Evolutionary conservation across 2,113 vertebrate species (phyloP).

Genomic region (Pavo muticus): DNA sequence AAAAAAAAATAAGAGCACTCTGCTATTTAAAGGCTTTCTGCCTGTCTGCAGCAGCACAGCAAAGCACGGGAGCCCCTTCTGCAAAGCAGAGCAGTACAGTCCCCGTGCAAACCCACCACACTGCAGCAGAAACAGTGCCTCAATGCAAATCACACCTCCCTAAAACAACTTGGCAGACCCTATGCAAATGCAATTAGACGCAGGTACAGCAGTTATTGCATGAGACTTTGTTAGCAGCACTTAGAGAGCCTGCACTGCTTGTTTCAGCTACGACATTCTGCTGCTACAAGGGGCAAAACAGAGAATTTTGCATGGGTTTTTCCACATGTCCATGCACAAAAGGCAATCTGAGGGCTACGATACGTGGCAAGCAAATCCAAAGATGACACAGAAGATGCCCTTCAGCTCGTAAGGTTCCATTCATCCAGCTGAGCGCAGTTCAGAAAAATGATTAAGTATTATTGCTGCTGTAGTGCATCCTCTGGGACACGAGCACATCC

Average conservation of each 20-base stretch:
- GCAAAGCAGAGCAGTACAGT: rapidly evolving
- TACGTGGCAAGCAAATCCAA: not conserved
- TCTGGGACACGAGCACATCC: not conserved
- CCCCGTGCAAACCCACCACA: rapidly evolving
- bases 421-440: not conserved
- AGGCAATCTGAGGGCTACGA: not conserved
- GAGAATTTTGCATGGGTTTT: not conserved
- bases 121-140: not conserved
- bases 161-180: not conserved
- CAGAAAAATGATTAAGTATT: not conserved
- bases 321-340: not conserved
- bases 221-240: not conserved
- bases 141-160: not conserved
- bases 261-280: not conserved
- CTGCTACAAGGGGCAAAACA: not conserved
- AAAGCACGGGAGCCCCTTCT: not conserved
- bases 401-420: not conserved
- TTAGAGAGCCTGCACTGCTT: not conserved
- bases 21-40: not conserved
- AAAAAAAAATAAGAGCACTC: not conserved
- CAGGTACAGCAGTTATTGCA: not conserved
- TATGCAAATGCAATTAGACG: not conserved
- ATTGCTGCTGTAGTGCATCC: not conserved
- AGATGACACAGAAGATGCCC: not conserved
- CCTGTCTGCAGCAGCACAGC: not conserved